These are phyloP conservation scores for Tauraco hartlaubi DNA, from an alignment of 2,797 vertebrate species.

Conservation along the genomic window DNA sequence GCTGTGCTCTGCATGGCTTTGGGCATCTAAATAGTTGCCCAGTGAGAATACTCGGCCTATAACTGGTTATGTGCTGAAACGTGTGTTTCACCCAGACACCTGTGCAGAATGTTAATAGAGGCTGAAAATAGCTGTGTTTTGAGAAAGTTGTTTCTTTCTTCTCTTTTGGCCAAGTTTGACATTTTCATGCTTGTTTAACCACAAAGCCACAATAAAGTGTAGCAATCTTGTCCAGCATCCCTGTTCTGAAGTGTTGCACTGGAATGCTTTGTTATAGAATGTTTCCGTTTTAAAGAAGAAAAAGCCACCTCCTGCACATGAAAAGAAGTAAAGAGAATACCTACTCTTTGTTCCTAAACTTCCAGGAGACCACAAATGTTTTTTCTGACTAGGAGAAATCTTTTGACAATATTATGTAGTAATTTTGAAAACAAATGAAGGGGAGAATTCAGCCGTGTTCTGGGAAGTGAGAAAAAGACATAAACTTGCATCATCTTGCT, in stretches of 20 bases:
- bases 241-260: not conserved
- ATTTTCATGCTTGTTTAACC: conserved; percentile 33
- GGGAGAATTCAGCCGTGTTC: not conserved
- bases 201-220: conserved; percentile 52
- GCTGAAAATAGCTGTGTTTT: not conserved
- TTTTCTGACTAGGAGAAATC: not conserved
- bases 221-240: conserved; percentile 11
- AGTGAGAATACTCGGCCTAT: not conserved
- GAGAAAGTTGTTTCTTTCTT: conserved; percentile 16
- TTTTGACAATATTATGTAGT: not conserved
- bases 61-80: not conserved
- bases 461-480: not conserved
- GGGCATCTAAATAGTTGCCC: not conserved
- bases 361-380: not conserved
- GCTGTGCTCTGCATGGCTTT: not conserved
- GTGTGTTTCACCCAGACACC: not conserved
- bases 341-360: not conserved
- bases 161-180: not conserved
- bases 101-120: not conserved
- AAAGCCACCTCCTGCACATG: not conserved
- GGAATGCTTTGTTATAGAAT: conserved; percentile 28
- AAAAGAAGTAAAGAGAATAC: not conserved
- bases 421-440: not conserved
- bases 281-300: not conserved
- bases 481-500: not conserved